phyloP scores from a whole-genome alignment of 2,797 vertebrate species.

The Tauraco hartlaubi region DNA sequence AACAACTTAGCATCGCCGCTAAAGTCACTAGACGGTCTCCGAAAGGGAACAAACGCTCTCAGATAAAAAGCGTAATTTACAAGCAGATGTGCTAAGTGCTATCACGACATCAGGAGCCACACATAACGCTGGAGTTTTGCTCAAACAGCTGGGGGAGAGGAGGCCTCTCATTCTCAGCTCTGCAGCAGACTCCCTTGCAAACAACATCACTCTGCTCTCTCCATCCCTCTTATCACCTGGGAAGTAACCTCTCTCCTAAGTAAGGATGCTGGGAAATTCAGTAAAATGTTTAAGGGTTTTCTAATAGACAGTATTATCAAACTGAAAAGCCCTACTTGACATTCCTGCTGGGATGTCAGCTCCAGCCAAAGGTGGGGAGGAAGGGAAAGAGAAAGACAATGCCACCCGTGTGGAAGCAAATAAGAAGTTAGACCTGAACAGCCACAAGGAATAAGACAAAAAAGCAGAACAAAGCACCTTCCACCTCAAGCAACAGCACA shows the following conservation, averaged over 20 bases:
- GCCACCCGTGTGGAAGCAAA: neutral
- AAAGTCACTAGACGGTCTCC: neutral
- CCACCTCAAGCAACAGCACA: neutral
- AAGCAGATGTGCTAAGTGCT: neutral
- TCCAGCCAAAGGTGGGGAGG: neutral
- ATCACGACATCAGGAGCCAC: neutral
- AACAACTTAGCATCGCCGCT: neutral
- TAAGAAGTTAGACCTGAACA: neutral
- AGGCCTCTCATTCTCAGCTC: neutral
- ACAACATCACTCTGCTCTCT: neutral
- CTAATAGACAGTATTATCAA: too few species aligned
- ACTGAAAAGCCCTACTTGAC: neutral
- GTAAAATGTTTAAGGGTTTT: neutral
- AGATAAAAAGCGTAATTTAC: accelerated
- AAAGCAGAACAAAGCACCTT: neutral
- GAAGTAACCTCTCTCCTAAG: neutral
- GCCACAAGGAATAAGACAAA: neutral
- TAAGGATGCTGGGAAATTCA: neutral
- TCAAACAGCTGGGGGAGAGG: neutral
- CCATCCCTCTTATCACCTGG: neutral
- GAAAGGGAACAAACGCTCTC: neutral
- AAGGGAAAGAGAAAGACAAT: neutral
- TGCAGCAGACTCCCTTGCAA: neutral
- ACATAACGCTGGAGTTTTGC: neutral
- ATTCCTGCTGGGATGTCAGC: neutral